Evolutionary conservation across 2,113 vertebrate genomes (phyloP).

Genomic region (Gambusia holbrooki): DNA sequence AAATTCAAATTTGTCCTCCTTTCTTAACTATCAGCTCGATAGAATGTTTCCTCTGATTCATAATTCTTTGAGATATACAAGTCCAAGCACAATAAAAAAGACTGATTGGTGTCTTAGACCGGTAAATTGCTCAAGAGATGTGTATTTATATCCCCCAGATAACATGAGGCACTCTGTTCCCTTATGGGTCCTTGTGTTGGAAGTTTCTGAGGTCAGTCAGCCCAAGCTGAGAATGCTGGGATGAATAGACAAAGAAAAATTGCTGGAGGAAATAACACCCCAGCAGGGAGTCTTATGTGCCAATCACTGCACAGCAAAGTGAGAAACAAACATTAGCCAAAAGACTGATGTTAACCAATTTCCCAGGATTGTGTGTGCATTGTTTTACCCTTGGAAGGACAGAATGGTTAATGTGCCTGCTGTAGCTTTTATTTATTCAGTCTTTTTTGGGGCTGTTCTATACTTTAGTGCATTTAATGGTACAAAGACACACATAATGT

Average conservation of each 20-base stretch:
- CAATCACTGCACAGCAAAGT: slow-evolving; percentile 71
- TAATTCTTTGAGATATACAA: background rate
- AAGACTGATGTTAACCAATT: slow-evolving; percentile 46
- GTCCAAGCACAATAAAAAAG: background rate
- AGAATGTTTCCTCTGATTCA: background rate
- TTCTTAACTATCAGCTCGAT: slow-evolving; percentile 1
- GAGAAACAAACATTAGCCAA: slow-evolving; percentile 60
- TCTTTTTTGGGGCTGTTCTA: slow-evolving; percentile 7
- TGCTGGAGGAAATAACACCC: slow-evolving; percentile 77
- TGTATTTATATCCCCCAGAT: slow-evolving; percentile 38
- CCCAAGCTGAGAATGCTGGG: slow-evolving; percentile 60
- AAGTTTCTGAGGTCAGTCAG: slow-evolving; percentile 66
- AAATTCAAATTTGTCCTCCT: background rate
- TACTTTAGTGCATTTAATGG: too few relatives aligned
- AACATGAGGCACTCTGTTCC: slow-evolving; percentile 53
- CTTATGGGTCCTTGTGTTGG: slow-evolving; percentile 53
- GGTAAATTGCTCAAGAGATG: slow-evolving; percentile 46
- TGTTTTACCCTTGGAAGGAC: slow-evolving; percentile 55
- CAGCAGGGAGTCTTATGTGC: slow-evolving; percentile 63
- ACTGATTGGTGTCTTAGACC: slow-evolving; percentile 1
- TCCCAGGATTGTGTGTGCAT: slow-evolving; percentile 49
- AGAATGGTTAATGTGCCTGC: slow-evolving; percentile 37
- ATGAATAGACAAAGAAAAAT: slow-evolving; percentile 56
- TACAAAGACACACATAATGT: background rate
- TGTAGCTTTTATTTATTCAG: slow-evolving; percentile 22